A percentile compares a stretch with the other conserved stretches of the same genome.
Evolutionary conservation across 2,797 vertebrate species (phyloP).

Genomic region (Amphiprion clarkii): DNA sequence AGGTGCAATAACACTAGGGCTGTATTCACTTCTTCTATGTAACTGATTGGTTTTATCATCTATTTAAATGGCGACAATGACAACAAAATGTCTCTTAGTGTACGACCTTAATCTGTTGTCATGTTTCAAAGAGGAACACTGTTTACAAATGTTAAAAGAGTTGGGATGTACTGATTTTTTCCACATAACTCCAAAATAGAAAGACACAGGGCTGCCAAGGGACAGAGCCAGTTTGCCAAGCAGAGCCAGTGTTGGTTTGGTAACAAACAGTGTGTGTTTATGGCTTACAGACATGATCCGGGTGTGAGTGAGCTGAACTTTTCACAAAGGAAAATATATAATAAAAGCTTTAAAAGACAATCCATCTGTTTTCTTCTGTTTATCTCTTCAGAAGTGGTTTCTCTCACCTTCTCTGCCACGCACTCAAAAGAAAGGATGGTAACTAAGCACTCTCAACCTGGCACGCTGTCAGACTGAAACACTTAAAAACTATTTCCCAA

Average conservation of each 20-base stretch:
- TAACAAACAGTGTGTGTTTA: constrained; percentile 52
- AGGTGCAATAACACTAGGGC: too few species aligned
- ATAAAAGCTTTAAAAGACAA: constrained; percentile 41
- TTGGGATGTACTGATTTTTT: not conserved
- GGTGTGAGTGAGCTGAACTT: constrained; percentile 40
- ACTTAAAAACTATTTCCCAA: constrained; percentile 63
- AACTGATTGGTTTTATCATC: not conserved
- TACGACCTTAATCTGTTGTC: too few species aligned
- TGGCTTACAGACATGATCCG: constrained; percentile 32
- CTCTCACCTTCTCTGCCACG: constrained; percentile 36
- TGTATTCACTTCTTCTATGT: not conserved
- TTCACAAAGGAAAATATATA: constrained; percentile 43
- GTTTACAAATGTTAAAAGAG: not conserved
- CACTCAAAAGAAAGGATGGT: constrained; percentile 20
- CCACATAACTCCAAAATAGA: constrained; percentile 1
- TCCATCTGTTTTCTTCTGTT: constrained; percentile 65
- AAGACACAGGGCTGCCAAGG: constrained; percentile 6
- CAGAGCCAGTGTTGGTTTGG: constrained; percentile 37
- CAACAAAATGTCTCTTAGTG: too few species aligned
- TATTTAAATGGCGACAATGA: too few species aligned
- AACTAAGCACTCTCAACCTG: constrained; percentile 28
- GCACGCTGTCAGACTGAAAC: constrained; percentile 28
- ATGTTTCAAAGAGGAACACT: not conserved
- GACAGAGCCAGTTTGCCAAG: constrained; percentile 14
- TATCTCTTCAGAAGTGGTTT: constrained; percentile 45